Base-by-base conservation (phyloP, 2,888 invertebrate species). In the Ophion ventricosus region DNA sequence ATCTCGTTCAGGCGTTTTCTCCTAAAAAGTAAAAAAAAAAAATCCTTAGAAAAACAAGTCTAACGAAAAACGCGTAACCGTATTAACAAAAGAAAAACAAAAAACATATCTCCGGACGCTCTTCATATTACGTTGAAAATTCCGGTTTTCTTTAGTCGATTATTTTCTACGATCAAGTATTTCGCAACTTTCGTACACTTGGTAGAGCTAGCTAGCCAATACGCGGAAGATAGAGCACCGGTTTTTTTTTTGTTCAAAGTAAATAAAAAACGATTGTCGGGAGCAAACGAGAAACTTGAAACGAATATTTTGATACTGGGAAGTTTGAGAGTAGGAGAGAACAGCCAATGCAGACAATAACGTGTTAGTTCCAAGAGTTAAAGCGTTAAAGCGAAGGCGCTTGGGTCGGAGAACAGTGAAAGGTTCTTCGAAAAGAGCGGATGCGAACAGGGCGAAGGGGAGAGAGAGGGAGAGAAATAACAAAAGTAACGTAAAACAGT, bases 371-470 rank as follows among this genome's bases (percentile, higher is more conserved):
- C 76, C n/a, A 43, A 70, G 76, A 81, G 64, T 76, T 76, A 63
- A 82, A 57, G 66, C 79, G 59, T 17, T 49, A 76, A 63, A 67
- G 73, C 57, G 75, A 74, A 75, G 67, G 29, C 84, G 88, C 89
- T 90, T 90, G 90, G 91, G 91, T 88, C 86, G 87, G 89, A 90
- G 88, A 87, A 87, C 90, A n/a, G n/a, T 90, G 89, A 91, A 90
- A 90, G 66, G 80, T 70, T 70, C 59, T 80, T 86, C 79, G 82
- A 81, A 82, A 86, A 87, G 26, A 54, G 35, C n/a, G 14, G 29
- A 61, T 7, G 23, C 20, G 43, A 35, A 40, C 54, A 64, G 29
- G 49, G 35, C 20, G 35, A 35, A 56, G 84, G 75, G 83, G 83
- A 83, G 82, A 77, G 40, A 57, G 61, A 82, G 73, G 70, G 84